These are phyloP conservation scores for Dermatemys mawii DNA, from an alignment of 2,113 vertebrate genomes.

Conservation along the genomic window DNA sequence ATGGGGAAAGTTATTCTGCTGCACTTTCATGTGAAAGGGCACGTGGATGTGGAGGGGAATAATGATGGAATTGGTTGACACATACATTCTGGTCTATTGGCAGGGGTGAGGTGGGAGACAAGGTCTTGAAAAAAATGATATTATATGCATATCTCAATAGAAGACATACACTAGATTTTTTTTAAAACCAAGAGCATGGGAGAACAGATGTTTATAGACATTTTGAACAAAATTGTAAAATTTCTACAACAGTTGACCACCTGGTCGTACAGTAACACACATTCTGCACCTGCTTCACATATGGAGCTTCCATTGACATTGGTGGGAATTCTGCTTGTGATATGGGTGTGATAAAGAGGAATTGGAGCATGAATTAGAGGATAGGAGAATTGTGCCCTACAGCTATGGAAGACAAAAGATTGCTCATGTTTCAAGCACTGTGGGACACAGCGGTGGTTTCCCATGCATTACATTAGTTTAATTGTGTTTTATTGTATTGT, in stretches of 20 bases:
- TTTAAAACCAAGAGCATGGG: background rate
- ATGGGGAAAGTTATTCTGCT: background rate
- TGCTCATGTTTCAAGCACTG: slow-evolving; percentile 4
- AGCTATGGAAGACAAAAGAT: slow-evolving; percentile 36
- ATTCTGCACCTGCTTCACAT: background rate
- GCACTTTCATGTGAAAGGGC: background rate
- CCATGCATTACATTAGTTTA: slow-evolving; percentile 5
- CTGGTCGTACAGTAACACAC: fast-evolving
- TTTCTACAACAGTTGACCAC: fast-evolving
- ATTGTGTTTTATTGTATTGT: slow-evolving; percentile 36
- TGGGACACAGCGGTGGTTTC: slow-evolving; percentile 28
- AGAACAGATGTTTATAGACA: background rate
- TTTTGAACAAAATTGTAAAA: background rate
- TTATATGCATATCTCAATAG: background rate
- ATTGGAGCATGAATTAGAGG: background rate
- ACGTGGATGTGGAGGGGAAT: background rate
- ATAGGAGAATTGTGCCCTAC: slow-evolving; percentile 10
- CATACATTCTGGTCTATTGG: no score
- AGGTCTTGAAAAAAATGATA: background rate
- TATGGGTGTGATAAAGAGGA: background rate
- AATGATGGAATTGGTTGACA: background rate
- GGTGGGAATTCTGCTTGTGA: background rate
- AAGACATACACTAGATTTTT: background rate
- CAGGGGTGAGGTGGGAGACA: no score
- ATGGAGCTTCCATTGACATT: background rate